Base-by-base conservation (phyloP, 2,888 invertebrate species). In the Tipula lateralis region DNA sequence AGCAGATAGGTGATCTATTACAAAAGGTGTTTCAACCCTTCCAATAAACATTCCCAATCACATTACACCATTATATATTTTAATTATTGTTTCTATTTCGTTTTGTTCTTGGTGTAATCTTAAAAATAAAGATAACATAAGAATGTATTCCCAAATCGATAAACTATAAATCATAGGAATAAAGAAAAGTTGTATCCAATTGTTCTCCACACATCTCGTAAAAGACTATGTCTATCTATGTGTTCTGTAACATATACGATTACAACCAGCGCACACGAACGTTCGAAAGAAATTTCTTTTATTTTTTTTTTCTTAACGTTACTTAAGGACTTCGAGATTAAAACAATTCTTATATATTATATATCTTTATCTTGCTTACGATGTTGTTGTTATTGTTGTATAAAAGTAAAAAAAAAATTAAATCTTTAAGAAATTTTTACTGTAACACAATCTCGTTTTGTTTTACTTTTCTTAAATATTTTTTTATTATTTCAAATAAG, bases 361-460 rank as follows among this genome's bases (percentile, higher is more conserved):
- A 12, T 66, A 66, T 66, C 66, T 66, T 66, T 66, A 66, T 66
- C 66, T 66, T 66, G 24, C 50, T 50, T 66, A 66, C 66, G 19
- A 4, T n/a, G 9, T 66, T 66, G 66, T 66, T 66, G 7, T 66
- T 66, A 24, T 66, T 50, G 4, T 50, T 50, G n/a, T 66, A 66
- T 24, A 66, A 50, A 44, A 50, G 16, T 50, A 50, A 6, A 50
- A 9, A 66, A 66, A 66, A 66, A 66, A 66, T 66, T 66, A 66
- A 66, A 66, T 66, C 66, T 66, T 66, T n/a, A 66, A 66, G 66
- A 66, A 66, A 66, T 66, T 66, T 66, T 66, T 66, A 66, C 66
- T 66, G 66, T 66, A 66, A 66, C 66, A 66, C 66, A 66, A 66
- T 66, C 66, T 66, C 12, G 24, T 66, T 66, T 66, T 66, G 19